These are phyloP conservation scores for Nannoperca australis DNA, from an alignment of 2,797 vertebrate species.

Conservation along the genomic window DNA sequence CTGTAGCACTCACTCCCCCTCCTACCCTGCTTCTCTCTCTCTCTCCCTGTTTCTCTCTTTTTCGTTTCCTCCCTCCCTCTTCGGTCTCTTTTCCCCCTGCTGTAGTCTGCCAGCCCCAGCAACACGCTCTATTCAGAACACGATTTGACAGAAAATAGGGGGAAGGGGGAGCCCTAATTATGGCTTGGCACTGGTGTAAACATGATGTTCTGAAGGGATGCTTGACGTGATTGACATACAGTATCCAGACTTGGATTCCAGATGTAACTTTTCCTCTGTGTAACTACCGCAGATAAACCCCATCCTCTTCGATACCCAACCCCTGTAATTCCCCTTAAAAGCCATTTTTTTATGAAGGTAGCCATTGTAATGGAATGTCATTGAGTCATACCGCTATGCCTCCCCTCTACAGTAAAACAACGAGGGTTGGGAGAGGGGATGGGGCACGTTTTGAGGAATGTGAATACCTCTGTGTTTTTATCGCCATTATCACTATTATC, in stretches of 20 bases:
- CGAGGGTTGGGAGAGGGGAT: neutral
- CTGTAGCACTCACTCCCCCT: slow-evolving; percentile 60
- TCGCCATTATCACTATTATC: slow-evolving; percentile 65
- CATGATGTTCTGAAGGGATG: slow-evolving; percentile 29
- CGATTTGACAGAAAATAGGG: slow-evolving; percentile 89
- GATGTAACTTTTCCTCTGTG: slow-evolving; percentile 18
- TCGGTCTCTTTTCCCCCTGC: slow-evolving; percentile 47
- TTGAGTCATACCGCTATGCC: slow-evolving; percentile 14
- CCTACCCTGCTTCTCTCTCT: slow-evolving; percentile 21
- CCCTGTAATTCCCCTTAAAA: slow-evolving; percentile 42
- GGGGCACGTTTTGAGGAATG: slow-evolving; percentile 39
- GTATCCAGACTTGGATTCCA: slow-evolving; percentile 31
- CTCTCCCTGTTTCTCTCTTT: slow-evolving; percentile 25
- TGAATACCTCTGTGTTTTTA: slow-evolving; percentile 55
- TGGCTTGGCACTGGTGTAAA: slow-evolving; percentile 41
- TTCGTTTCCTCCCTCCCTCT: slow-evolving; percentile 24
- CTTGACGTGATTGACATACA: slow-evolving; percentile 34
- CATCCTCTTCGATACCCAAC: slow-evolving; percentile 13
- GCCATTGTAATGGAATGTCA: slow-evolving; percentile 61
- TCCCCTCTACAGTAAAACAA: slow-evolving; percentile 54
- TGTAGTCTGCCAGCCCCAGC: slow-evolving; percentile 79
- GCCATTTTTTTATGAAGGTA: slow-evolving; percentile 36
- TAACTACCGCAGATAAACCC: slow-evolving; percentile 11
- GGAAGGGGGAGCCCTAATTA: slow-evolving; percentile 80
- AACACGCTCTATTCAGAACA: slow-evolving; percentile 84